Conservation (phyloP, 1,140 invertebrate species). For the Aphelenchoides besseyi region DNA sequence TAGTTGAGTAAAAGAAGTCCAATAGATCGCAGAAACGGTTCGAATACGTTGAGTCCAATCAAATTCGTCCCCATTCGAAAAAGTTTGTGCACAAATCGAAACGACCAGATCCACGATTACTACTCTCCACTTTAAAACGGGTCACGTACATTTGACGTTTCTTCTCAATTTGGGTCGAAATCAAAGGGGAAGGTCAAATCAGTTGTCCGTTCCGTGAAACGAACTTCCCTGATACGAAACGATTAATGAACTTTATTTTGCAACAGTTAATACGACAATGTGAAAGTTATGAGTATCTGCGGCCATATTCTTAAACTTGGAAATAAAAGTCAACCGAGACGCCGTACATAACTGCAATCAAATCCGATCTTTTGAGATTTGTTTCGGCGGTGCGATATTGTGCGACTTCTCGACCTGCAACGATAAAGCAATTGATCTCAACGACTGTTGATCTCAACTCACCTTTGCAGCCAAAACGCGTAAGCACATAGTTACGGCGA, state of each 20-base stretch:
- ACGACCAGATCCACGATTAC: no score
- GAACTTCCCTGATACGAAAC: background rate
- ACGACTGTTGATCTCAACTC: constrained; percentile 46
- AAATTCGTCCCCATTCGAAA: no score
- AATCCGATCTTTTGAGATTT: constrained; percentile 39
- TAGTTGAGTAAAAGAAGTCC: background rate
- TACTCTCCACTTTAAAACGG: no score
- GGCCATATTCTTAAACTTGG: background rate
- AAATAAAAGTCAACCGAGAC: background rate
- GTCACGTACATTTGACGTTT: no score
- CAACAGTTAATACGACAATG: background rate
- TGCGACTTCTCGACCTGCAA: constrained; percentile 47
- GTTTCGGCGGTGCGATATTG: constrained; percentile 36
- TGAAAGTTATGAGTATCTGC: background rate
- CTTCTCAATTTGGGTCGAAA: no score
- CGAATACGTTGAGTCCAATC: no score
- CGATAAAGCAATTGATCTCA: constrained; percentile 10
- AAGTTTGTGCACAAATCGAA: no score
- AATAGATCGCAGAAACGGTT: background rate
- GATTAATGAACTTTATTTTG: background rate
- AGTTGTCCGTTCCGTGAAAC: background rate
- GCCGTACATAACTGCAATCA: constrained; percentile 1
- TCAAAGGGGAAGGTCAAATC: no score
- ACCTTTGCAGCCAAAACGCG: constrained; percentile 91
- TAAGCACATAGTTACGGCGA: constrained; percentile 87